Conservation (phyloP, 2,888 invertebrate species). For the Augiades crinisus region DNA sequence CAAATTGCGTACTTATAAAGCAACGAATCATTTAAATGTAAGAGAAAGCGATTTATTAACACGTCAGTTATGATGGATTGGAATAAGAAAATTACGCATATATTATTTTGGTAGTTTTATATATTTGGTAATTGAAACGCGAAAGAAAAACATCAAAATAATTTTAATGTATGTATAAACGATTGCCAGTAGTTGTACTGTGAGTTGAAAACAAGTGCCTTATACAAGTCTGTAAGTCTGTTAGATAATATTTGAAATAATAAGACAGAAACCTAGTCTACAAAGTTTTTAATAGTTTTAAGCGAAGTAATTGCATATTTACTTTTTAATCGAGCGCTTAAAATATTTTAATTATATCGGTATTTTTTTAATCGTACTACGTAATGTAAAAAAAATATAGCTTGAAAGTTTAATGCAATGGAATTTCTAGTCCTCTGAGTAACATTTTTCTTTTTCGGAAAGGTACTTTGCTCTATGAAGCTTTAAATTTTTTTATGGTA, state of each 20-base stretch:
- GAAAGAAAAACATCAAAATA: neutral
- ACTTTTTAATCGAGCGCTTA: neutral
- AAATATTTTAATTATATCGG: neutral
- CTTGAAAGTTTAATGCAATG: neutral
- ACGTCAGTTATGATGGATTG: too few species aligned
- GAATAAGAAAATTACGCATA: too few species aligned
- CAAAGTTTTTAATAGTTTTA: conserved; percentile 5
- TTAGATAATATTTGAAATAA: conserved; percentile 12
- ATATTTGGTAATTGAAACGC: too few species aligned
- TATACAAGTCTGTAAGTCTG: conserved; percentile 31
- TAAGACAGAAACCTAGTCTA: conserved; percentile 22
- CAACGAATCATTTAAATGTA: too few species aligned
- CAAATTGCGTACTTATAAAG: too few species aligned
- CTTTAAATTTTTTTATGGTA: neutral
- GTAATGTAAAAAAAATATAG: neutral
- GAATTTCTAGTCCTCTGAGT: conserved; percentile 13
- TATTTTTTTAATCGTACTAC: neutral
- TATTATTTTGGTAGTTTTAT: too few species aligned
- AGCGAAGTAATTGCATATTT: neutral
- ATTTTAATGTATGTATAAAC: neutral
- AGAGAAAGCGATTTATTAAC: too few species aligned
- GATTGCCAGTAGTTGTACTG: neutral
- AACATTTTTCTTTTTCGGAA: neutral
- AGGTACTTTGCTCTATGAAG: too few species aligned
- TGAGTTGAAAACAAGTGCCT: conserved; percentile 17